Evolutionary conservation across 92 coral and sea anemone genomes (phyloP).

Genomic region (Virgularia gustaviana): DNA sequence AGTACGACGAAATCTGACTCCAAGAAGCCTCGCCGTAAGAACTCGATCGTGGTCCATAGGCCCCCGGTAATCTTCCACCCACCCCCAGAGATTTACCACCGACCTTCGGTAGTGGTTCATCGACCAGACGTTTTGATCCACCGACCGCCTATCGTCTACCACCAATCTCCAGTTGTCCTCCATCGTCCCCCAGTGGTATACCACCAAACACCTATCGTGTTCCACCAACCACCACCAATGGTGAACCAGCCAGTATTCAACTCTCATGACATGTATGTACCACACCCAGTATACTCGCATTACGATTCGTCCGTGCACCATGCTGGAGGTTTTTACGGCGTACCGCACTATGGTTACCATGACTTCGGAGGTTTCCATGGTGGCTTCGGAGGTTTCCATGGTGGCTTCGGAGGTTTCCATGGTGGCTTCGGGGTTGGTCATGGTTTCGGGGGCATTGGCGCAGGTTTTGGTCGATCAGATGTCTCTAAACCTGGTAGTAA

Average conservation of each 20-base stretch:
- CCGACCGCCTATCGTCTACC: constrained; percentile 86
- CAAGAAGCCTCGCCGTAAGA: constrained; percentile 69
- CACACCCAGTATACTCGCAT: constrained; percentile 74
- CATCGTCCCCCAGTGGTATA: constrained; percentile 94
- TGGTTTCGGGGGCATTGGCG: constrained; percentile 1
- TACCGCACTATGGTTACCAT: constrained; percentile 66
- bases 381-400: background rate
- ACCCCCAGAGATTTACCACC: constrained; percentile 94
- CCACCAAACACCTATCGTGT: constrained; percentile 86
- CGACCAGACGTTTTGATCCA: constrained; percentile 90
- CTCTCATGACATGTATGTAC: constrained; percentile 70
- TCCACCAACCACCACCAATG: constrained; percentile 96
- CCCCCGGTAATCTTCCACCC: constrained; percentile 96
- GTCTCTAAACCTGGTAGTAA: constrained; percentile 27
- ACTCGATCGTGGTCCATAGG: constrained; percentile 76
- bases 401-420: background rate
- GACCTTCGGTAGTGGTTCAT: constrained; percentile 81
- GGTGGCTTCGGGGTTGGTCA: background rate
- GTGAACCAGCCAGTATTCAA: constrained; percentile 70
- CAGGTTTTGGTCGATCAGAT: constrained; percentile 30
- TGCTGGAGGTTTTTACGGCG: constrained; percentile 67
- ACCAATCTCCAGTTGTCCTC: constrained; percentile 89
- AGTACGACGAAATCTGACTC: constrained; percentile 16
- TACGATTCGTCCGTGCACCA: constrained; percentile 64
- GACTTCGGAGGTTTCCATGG: constrained; percentile 43